phyloP scores from a whole-genome alignment of 2,797 vertebrate species.

The Lutjanus argentimaculatus region DNA sequence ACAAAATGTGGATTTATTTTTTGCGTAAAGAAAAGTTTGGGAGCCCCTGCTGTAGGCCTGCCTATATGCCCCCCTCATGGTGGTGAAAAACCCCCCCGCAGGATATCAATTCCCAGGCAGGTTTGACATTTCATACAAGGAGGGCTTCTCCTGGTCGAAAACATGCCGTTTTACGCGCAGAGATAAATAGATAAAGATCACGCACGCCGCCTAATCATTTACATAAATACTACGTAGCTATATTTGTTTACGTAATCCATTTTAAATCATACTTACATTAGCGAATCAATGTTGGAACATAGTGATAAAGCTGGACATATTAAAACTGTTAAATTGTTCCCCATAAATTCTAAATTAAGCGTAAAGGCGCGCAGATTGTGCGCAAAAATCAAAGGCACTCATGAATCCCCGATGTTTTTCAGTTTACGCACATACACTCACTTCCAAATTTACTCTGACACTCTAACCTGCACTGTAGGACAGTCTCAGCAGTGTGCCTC shows the following conservation, averaged over 20 bases:
- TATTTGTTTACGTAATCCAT: neutral
- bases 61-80: neutral
- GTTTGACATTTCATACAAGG: constrained; percentile 34
- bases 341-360: neutral
- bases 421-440: neutral
- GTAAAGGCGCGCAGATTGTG: constrained; percentile 10
- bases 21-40: constrained; percentile 54
- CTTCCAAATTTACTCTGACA: neutral
- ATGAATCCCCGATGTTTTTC: neutral
- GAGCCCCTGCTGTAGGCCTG: constrained; percentile 11
- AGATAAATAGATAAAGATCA: neutral
- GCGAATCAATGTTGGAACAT: neutral
- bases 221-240: neutral
- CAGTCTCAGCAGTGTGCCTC: neutral
- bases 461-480: neutral
- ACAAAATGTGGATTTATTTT: constrained; percentile 47
- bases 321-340: neutral
- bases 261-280: neutral
- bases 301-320: neutral
- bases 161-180: constrained; percentile 24
- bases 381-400: neutral
- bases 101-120: constrained; percentile 28
- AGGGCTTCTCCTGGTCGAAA: neutral
- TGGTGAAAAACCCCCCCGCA: constrained; percentile 28
- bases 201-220: neutral